Base-by-base conservation (phyloP, 2,797 vertebrate genomes). In the Coreius guichenoti region DNA sequence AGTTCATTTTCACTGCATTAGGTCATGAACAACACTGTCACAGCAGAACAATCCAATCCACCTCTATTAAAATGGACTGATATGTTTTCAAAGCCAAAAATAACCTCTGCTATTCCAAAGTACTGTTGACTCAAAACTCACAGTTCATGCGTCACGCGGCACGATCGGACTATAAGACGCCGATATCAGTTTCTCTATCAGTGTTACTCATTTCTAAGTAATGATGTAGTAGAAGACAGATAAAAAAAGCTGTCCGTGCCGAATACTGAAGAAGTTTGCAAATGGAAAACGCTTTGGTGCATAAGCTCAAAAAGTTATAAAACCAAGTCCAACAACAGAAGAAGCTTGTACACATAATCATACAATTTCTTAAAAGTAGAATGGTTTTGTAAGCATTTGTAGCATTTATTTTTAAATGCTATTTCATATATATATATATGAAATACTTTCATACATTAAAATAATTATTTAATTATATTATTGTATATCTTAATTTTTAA, bases 121-220 rank as follows among this genome's bases (percentile, higher is more conserved):
- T n/a, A 58, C 70, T 47, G 69, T 47, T 73, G 80, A 82, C 68
- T 82, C 33, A 23, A 72, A 82, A 45, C 23, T 81, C 80, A 31
- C 2, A 58, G 51, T 70, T 56, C 47, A 70, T 21, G 49, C 8
- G 31, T 61, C 75, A 26, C 4, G 13, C 58, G 1, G 2, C 12
- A 16, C 26, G 0, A 65, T 16, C 14, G 14, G 13, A 31, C 61
- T 65, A 7, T 65, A 65, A 29, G 26, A 65, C 61, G 13, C 61
- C 1, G 29, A n/a, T 8, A 56, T 51, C 49, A 36, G 29, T n/a
- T 76, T 36, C 49, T 36, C 31, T 56, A 36, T 76, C 21, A 4
- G 6, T 56, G 26, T 63, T 63, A 5, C 61, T 16, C 61, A 65
- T 31, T 63, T 65, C 26, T 65, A 3, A 16, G 13, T 29, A 65